Conservation (phyloP, 1,140 invertebrate genomes). For the Piezodorus guildinii region DNA sequence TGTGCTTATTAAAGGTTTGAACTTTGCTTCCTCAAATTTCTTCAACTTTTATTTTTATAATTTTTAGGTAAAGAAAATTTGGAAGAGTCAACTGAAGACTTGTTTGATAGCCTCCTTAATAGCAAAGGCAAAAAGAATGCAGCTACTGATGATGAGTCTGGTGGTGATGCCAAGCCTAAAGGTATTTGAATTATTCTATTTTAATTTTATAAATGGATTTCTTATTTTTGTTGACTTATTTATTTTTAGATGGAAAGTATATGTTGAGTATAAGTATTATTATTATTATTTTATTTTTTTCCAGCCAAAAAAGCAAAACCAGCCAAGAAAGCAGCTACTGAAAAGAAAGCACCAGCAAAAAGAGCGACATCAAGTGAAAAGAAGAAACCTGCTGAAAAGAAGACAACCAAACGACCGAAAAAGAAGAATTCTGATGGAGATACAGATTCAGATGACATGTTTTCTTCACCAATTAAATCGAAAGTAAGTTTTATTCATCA, state of each 20-base stretch:
- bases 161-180: neutral
- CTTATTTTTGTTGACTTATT: too few relatives aligned
- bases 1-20: too few relatives aligned
- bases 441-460: slow-evolving; percentile 6
- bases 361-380: neutral
- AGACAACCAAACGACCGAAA: slow-evolving; percentile 15
- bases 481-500: neutral
- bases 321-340: slow-evolving; percentile 6
- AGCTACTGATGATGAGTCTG: neutral
- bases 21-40: too few relatives aligned
- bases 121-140: neutral
- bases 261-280: too few relatives aligned
- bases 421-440: slow-evolving; percentile 5
- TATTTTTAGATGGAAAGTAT: too few relatives aligned
- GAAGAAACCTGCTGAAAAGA: slow-evolving; percentile 13
- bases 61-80: neutral
- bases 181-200: neutral
- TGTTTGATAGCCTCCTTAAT: neutral
- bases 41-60: too few relatives aligned
- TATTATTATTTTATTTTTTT: neutral
- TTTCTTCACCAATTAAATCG: neutral
- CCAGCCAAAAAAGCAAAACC: neutral
- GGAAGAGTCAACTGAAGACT: neutral
- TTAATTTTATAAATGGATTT: too few relatives aligned
- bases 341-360: neutral